Evolutionary conservation across 2,113 vertebrate species (phyloP), one percentile per base, ranked within the genome.

Genomic region (Hiodon tergisus): DNA sequence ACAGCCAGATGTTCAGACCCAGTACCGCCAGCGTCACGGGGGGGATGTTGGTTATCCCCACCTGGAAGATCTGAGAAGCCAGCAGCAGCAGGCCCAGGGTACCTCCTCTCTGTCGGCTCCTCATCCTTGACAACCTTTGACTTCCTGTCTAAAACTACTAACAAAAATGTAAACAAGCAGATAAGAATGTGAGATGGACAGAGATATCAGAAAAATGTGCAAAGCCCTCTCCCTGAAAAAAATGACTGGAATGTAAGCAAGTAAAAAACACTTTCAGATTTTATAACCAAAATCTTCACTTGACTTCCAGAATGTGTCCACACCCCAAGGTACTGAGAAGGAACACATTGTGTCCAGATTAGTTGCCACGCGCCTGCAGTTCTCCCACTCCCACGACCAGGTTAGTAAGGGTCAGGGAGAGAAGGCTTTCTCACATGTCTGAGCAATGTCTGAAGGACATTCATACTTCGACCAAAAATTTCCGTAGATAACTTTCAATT

Each of bases 41-140:
- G 16, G 97, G 96, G 81, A 99, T 92, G 72, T 96, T 96, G 78
- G 89, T 87, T 72, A 96, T 31, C 1, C 96, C 97, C 71, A 97
- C 73, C 31, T 92, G 93, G 78, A 90, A 89, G 69, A 99, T 77
- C 78, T 98, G 93, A 79, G 89, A 91, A 73, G 92, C 87, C 66
- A 99, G 89, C 60, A 99, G 72, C 60, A 97, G 61, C 66, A 99
- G 75, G 14, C 96, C 97, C 13, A 88, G 31, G 2, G 85, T 88
- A 57, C 87, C 72, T 72, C 91, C 86, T 80, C 93, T 90, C 2
- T 86, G 87, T 67, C 94, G 86, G 79, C 84, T 85, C 10, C 85
- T 85, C 86, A 94, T 92, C 79, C 3, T 71, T 31, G 3, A 71
- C 31, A 31, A 31, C 8, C 62, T 60, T 76, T 73, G 67, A 58